Percentiles rank a stretch among this genome's conserved stretches.
Evolutionary conservation across 2,888 invertebrate genomes (phyloP).

Genomic region (Dasysyrphus albostriatus): DNA sequence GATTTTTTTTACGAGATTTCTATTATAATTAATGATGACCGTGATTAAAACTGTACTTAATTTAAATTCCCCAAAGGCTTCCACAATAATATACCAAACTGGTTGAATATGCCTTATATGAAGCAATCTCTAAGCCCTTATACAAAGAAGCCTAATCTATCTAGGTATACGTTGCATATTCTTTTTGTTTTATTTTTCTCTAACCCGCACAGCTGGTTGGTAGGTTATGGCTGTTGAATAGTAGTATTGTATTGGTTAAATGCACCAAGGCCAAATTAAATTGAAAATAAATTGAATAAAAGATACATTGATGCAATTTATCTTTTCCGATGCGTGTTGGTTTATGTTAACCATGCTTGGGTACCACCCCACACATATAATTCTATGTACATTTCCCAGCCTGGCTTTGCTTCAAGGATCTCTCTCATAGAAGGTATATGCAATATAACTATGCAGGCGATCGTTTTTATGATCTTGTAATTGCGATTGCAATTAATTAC

Average conservation of each 20-base stretch:
- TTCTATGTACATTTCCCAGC: background rate
- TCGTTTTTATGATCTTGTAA: conserved; percentile 56
- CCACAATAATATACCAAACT: background rate
- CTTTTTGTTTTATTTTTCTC: background rate
- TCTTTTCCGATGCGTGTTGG: background rate
- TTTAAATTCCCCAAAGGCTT: conserved; percentile 9
- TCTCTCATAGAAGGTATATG: background rate
- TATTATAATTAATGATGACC: conserved; percentile 26
- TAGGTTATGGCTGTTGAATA: background rate
- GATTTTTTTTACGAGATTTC: background rate
- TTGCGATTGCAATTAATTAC: conserved; percentile 67
- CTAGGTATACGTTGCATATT: background rate
- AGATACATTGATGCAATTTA: conserved; percentile 25
- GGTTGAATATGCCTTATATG: background rate
- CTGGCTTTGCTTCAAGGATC: conserved; percentile 22
- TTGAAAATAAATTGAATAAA: conserved; percentile 60
- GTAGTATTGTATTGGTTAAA: background rate
- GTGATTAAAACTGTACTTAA: conserved; percentile 30
- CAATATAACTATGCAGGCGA: conserved; percentile 18
- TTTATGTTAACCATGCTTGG: background rate
- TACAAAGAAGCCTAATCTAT: background rate
- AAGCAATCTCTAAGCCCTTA: conserved; percentile 11
- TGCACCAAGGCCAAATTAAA: conserved; percentile 53
- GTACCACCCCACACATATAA: conserved; percentile 36
- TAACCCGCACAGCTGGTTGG: background rate